Percentiles rank a stretch among this genome's conserved stretches.
These are phyloP conservation scores for Pygocentrus nattereri DNA, from an alignment of 2,797 vertebrate species.

Conservation along the genomic window DNA sequence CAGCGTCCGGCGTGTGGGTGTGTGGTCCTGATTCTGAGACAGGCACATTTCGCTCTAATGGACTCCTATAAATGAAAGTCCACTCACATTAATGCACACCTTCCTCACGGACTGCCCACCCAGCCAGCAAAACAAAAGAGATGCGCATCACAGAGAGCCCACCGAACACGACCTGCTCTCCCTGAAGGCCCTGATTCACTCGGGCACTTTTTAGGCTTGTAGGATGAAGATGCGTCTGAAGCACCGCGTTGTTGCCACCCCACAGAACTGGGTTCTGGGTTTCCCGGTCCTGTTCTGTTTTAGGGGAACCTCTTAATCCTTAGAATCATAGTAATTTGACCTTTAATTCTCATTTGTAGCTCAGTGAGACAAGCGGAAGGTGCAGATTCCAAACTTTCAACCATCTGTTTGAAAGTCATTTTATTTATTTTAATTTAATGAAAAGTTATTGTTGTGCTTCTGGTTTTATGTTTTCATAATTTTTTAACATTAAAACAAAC, in stretches of 20 bases:
- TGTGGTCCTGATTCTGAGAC: conserved; percentile 13
- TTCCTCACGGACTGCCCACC: conserved; percentile 5
- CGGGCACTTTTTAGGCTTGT: background rate
- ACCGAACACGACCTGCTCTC: background rate
- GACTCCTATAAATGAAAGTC: conserved; percentile 26
- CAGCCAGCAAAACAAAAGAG: background rate
- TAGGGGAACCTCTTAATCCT: no score
- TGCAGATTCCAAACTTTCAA: no score
- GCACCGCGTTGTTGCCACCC: background rate
- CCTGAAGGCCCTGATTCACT: conserved; percentile 1
- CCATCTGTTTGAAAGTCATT: no score
- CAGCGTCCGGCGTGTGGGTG: conserved; percentile 20
- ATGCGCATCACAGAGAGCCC: background rate
- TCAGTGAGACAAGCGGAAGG: no score
- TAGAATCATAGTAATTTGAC: no score
- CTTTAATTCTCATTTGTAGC: no score
- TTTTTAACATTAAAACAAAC: no score
- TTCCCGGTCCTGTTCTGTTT: background rate
- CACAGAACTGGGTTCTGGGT: background rate
- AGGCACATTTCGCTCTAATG: conserved; percentile 17
- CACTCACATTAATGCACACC: conserved; percentile 22
- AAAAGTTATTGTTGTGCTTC: no score
- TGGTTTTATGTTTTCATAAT: no score
- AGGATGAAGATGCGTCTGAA: background rate
- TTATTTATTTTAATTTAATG: no score